These are phyloP conservation scores for Acleris sparsana DNA, from an alignment of 2,888 invertebrate genomes.

Conservation along the genomic window DNA sequence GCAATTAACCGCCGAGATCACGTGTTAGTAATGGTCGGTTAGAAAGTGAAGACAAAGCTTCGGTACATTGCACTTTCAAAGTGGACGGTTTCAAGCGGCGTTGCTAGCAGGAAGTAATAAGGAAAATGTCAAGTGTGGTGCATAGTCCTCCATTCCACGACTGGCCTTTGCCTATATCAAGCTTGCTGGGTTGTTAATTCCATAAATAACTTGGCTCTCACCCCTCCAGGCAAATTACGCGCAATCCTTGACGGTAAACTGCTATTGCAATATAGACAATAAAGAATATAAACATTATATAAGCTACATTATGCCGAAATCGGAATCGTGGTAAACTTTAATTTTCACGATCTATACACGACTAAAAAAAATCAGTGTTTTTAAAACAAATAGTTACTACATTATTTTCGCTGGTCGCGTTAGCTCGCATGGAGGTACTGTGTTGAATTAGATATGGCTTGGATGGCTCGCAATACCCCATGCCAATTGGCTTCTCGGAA, in stretches of 20 bases:
- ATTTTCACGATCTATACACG: too few relatives aligned
- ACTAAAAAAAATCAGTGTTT: too few relatives aligned
- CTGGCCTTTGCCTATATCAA: constrained; percentile 36
- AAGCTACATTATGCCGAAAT: too few relatives aligned
- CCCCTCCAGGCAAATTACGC: constrained; percentile 3
- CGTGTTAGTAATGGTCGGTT: constrained; percentile 32
- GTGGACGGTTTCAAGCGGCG: constrained; percentile 7
- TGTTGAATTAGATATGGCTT: too few relatives aligned
- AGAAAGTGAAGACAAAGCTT: constrained; percentile 38
- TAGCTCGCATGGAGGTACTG: too few relatives aligned
- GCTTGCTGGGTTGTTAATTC: constrained; percentile 4
- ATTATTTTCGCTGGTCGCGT: too few relatives aligned
- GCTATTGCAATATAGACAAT: background rate
- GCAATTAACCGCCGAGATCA: constrained; percentile 27
- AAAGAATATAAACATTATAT: background rate
- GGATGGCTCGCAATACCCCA: too few relatives aligned
- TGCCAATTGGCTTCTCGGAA: too few relatives aligned
- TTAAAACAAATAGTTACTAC: too few relatives aligned
- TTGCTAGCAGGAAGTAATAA: constrained; percentile 45
- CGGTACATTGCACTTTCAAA: constrained; percentile 37
- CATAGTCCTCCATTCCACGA: constrained; percentile 39
- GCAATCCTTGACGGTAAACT: constrained; percentile 5
- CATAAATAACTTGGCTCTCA: constrained; percentile 20
- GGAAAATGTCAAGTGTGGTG: constrained; percentile 41
- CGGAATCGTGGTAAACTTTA: too few relatives aligned